phyloP scores from a whole-genome alignment of 2,888 invertebrate genomes.

The Nebria salina region DNA sequence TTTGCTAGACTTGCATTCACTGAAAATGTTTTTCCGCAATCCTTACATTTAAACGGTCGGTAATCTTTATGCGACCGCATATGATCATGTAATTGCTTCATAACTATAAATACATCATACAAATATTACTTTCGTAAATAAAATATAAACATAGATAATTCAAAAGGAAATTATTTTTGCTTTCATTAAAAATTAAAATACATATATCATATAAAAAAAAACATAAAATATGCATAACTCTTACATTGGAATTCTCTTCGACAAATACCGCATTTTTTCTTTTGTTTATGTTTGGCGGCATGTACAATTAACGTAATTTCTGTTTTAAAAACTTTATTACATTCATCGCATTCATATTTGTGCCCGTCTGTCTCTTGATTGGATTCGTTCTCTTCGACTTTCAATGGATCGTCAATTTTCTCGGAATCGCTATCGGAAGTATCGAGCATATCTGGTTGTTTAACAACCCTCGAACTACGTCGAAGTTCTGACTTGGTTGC shows the following conservation, averaged over 20 bases:
- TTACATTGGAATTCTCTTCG: constrained; percentile 56
- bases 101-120: constrained; percentile 52
- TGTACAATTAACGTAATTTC: constrained; percentile 55
- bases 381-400: constrained; percentile 8
- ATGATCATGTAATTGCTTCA: constrained; percentile 55
- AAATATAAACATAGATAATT: too few relatives aligned
- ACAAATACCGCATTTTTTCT: constrained; percentile 57
- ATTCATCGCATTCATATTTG: constrained; percentile 52
- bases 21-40: constrained; percentile 56
- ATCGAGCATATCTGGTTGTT: background rate
- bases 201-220: too few relatives aligned
- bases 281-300: constrained; percentile 55
- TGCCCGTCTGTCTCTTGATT: constrained; percentile 22
- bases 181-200: too few relatives aligned
- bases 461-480: background rate
- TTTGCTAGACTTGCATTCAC: constrained; percentile 54
- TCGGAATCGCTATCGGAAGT: constrained; percentile 10
- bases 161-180: too few relatives aligned
- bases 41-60: constrained; percentile 55
- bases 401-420: background rate
- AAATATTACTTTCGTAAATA: too few relatives aligned
- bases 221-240: constrained; percentile 36
- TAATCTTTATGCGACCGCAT: constrained; percentile 55
- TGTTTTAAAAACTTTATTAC: constrained; percentile 55
- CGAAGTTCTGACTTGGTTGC: background rate